phyloP scores from a whole-genome alignment of 2,797 vertebrate species.

The Helicolenus hilgendorfi region DNA sequence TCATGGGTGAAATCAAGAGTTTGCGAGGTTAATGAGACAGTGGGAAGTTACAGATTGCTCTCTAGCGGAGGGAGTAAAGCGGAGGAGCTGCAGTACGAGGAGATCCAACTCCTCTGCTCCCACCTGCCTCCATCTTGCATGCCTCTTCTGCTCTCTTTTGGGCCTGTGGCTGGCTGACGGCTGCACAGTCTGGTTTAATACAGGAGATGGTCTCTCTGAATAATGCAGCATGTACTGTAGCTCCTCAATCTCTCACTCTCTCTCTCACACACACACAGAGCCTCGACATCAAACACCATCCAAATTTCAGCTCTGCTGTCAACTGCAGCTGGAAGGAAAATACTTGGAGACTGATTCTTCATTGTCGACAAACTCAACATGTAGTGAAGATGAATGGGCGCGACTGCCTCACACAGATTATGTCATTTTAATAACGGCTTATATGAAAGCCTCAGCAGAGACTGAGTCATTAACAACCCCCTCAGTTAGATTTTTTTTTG shows the following conservation, averaged over 20 bases:
- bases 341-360: neutral
- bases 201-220: constrained; percentile 59
- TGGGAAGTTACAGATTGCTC: constrained; percentile 11
- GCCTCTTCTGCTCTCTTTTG: constrained; percentile 32
- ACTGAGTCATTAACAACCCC: constrained; percentile 50
- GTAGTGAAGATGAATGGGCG: constrained; percentile 20
- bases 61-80: constrained; percentile 16
- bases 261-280: constrained; percentile 16
- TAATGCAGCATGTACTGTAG: constrained; percentile 54
- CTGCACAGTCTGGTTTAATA: constrained; percentile 51
- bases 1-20: constrained; percentile 13
- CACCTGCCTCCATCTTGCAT: constrained; percentile 37
- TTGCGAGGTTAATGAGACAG: constrained; percentile 61
- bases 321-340: constrained; percentile 20
- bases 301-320: constrained; percentile 30
- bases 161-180: constrained; percentile 28
- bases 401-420: constrained; percentile 14
- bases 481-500: constrained; percentile 24
- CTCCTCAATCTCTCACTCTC: constrained; percentile 37
- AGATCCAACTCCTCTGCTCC: constrained; percentile 25
- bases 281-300: constrained; percentile 23
- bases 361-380: constrained; percentile 17
- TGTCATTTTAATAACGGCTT: constrained; percentile 44
- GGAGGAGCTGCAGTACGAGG: neutral
- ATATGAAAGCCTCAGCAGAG: constrained; percentile 31